phyloP scores from a whole-genome alignment of 2,888 invertebrate species.

The Leptinotarsa tumamoca region DNA sequence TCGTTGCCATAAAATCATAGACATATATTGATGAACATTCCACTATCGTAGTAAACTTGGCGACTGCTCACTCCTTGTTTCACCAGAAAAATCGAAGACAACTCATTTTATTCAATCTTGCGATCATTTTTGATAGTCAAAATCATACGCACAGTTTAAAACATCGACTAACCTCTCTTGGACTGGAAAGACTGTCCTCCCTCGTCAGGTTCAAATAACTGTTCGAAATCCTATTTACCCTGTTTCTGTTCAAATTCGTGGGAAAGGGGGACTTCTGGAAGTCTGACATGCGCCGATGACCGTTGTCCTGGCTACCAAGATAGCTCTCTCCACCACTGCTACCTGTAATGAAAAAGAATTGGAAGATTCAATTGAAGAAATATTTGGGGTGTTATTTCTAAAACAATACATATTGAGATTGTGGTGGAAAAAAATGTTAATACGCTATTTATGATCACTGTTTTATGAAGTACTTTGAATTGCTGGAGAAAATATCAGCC shows the following conservation, averaged over 20 bases:
- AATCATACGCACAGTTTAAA: too few relatives aligned
- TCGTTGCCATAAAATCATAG: too few relatives aligned
- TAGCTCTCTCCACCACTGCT: constrained; percentile 79
- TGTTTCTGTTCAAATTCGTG: constrained; percentile 58
- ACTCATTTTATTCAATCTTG: too few relatives aligned
- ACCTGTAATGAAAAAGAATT: constrained; percentile 55
- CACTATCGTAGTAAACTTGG: too few relatives aligned
- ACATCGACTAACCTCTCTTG: constrained; percentile 42
- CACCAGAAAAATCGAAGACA: too few relatives aligned
- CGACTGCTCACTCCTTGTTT: too few relatives aligned
- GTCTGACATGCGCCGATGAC: constrained; percentile 69
- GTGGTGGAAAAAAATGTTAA: not conserved
- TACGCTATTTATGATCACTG: too few relatives aligned
- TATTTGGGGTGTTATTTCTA: not conserved
- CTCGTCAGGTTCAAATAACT: constrained; percentile 78
- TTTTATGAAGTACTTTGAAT: too few relatives aligned
- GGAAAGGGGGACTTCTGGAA: constrained; percentile 56
- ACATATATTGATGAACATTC: too few relatives aligned
- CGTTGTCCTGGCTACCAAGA: constrained; percentile 66
- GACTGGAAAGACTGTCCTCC: constrained; percentile 70
- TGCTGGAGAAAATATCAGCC: too few relatives aligned
- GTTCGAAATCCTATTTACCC: constrained; percentile 72
- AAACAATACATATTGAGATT: not conserved
- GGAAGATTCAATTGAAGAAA: too few relatives aligned
- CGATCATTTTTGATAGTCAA: too few relatives aligned